Evolutionary conservation across 2,797 vertebrate species (phyloP).

Genomic region (Buceros bicornis): DNA sequence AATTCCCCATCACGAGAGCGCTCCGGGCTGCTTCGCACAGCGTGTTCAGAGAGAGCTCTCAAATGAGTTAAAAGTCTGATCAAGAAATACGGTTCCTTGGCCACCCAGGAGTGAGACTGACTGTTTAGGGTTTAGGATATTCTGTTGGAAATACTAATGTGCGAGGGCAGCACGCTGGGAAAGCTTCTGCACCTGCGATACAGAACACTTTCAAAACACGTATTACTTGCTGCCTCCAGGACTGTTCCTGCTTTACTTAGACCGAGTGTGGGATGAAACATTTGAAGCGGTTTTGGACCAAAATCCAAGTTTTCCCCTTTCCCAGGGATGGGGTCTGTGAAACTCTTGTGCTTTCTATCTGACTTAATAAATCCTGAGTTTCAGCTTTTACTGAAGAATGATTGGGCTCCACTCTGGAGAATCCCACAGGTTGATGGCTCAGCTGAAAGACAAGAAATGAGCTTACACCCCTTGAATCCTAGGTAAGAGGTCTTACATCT

Average conservation of each 20-base stretch:
- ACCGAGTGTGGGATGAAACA: background rate
- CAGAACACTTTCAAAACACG: background rate
- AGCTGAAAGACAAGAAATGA: background rate
- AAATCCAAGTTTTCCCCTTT: background rate
- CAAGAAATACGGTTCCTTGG: background rate
- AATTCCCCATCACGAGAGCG: background rate
- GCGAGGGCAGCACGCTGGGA: background rate
- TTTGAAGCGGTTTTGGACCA: background rate
- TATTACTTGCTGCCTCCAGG: background rate
- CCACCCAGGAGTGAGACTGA: background rate
- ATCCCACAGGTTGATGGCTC: background rate
- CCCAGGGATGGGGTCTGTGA: background rate
- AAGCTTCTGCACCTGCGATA: background rate
- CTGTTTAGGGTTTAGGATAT: background rate
- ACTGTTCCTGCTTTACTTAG: background rate
- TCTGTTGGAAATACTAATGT: constrained; percentile 11
- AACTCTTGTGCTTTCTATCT: background rate
- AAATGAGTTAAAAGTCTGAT: background rate
- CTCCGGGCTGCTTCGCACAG: background rate
- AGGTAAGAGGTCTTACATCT: background rate
- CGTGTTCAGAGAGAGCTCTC: background rate
- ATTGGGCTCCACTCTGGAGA: background rate
- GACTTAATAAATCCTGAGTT: background rate
- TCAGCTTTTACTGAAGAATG: background rate
- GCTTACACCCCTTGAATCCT: background rate